Evolutionary conservation across 2,113 vertebrate genomes (phyloP), one percentile per base, ranked within the genome.

Genomic region (Rhea americana): DNA sequence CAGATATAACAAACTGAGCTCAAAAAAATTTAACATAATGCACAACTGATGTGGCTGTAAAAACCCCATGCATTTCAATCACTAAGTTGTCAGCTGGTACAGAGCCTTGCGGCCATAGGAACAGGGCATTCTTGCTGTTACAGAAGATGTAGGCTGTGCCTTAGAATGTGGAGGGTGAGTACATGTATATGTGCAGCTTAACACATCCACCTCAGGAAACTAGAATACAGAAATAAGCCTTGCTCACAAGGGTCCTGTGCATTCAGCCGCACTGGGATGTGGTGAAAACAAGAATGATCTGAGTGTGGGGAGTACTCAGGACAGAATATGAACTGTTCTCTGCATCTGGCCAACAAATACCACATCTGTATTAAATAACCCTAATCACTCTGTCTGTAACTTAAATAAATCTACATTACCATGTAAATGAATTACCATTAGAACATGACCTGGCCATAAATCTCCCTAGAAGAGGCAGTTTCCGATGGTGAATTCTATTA

Each of bases 291-390:
- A 24, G 70, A 55, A 41, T 25, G 5, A 59, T 70, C 55, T 68
- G 37, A 28, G 62, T 66, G 47, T 72, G 20, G 8, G 56, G 74
- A 78, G 48, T 59, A 65, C 3, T 26, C 47, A 59, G 66, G n/a
- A 72, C 59, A 68, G 63, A 73, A 55, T n/a, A 73, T 37, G 39
- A 83, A 35, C 58, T 59, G 16, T 80, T 90, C 66, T 10, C 50
- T 87, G 48, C 53, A 76, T 85, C 77, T 65, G 83, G 53, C 84
- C 77, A 80, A 43, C n/a, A 91, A 91, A 65, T 15, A 41, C 22
- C 76, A 88, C 63, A 89, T 80, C 91, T 95, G 50, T 85, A 62
- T 92, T 55, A 61, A 85, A 66, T 87, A 89, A 85, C 37, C 65
- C 35, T 79, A 70, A 76, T 91, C 26, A 66, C 15, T 24, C 18